Base-by-base conservation (phyloP, 2,888 invertebrate species). In the Stenolophus ochropezus region DNA sequence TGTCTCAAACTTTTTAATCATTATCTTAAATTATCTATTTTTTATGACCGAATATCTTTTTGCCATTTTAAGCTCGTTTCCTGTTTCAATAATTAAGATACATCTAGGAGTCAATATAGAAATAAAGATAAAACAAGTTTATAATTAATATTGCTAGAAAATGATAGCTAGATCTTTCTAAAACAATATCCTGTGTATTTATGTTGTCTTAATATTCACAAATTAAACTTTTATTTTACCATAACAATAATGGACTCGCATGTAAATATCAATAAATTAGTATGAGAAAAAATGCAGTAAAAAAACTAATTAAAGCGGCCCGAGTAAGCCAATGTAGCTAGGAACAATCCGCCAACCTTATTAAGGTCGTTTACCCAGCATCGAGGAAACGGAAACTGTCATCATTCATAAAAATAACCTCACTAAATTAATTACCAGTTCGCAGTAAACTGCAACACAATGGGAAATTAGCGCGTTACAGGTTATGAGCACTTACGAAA, bases 321-420 rank as follows among this genome's bases (percentile, higher is more conserved):
- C 18, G 18, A 69, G 16, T 33, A 16, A 16, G 25, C 14, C 14
- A 25, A 56, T 14, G 33, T 69, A 27, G 16, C 65, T n/a, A 61
- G 6, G 56, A 56, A 58, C 61, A 61, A 61, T 61, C 61, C 23
- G 25, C 61, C 23, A 61, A 25, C 61, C 25, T 61, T 61, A 61
- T 25, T 61, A 69, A 61, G 65, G 65, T 69, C 33, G 33, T 69
- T 69, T 33, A 69, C 65, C 65, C 65, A 69, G 65, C 65, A 33
- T 27, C 33, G 27, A 69, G 65, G 65, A 69, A 69, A 69, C 65
- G 65, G 65, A 69, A 69, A 69, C 65, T 69, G 65, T 69, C 65
- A 56, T 56, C 56, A 69, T 69, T 69, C 65, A 69, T 69, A 69
- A 69, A 69, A 20, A 69, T 69, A 33, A 69, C 65, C 33, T 69